phyloP scores from a whole-genome alignment of 1,140 invertebrate genomes.

The Papilio helenus region DNA sequence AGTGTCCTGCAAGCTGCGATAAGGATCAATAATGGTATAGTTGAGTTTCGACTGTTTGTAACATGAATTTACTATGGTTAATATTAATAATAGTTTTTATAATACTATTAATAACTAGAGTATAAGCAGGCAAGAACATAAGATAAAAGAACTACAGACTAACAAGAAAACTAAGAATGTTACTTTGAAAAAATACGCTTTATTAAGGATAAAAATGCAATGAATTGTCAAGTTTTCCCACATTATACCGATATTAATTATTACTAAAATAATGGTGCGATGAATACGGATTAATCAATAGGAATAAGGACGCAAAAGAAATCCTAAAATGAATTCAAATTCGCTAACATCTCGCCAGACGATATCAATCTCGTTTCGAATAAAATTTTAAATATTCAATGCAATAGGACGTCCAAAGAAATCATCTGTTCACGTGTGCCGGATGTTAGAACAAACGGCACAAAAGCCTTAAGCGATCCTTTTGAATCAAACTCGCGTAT shows the following conservation, averaged over 20 bases:
- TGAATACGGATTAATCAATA: conserved; percentile 16
- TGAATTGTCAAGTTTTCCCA: too few species aligned
- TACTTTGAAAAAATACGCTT: too few species aligned
- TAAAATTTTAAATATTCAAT: conserved; percentile 62
- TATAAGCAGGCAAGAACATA: too few species aligned
- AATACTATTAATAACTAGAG: too few species aligned
- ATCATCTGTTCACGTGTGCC: conserved; percentile 70
- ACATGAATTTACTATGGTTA: background rate
- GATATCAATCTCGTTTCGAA: conserved; percentile 51
- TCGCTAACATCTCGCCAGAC: conserved; percentile 45
- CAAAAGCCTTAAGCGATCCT: conserved; percentile 65
- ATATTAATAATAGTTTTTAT: background rate
- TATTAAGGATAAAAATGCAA: too few species aligned
- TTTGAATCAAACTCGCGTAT: conserved; percentile 61
- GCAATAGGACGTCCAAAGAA: conserved; percentile 45
- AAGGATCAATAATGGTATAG: conserved; percentile 67
- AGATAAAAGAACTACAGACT: too few species aligned
- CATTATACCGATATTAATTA: background rate
- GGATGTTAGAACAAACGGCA: conserved; percentile 68
- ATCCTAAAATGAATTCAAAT: conserved; percentile 47
- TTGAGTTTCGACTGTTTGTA: conserved; percentile 21
- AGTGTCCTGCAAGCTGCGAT: conserved; percentile 54
- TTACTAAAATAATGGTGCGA: background rate
- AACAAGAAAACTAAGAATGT: too few species aligned
- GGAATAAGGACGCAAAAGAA: conserved; percentile 40